phyloP scores from a whole-genome alignment of 2,113 vertebrate species.

The Sigmodon hispidus region DNA sequence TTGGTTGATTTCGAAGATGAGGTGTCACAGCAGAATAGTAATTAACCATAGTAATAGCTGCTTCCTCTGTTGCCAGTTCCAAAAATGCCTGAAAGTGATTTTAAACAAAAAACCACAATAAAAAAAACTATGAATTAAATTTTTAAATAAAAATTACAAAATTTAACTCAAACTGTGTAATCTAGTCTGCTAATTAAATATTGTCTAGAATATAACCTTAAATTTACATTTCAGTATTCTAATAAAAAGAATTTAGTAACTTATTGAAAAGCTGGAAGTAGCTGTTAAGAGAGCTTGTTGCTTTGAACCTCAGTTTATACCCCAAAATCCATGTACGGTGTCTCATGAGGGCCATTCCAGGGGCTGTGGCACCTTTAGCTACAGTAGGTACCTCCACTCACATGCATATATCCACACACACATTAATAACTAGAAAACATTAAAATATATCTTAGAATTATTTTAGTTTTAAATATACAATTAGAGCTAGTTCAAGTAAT shows the following conservation, averaged over 20 bases:
- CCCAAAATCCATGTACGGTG: background rate
- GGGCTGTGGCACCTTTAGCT: too few species aligned
- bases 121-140: constrained; percentile 26
- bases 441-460: background rate
- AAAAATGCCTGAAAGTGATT: constrained; percentile 91
- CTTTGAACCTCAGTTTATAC: background rate
- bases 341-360: too few species aligned
- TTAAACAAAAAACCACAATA: background rate
- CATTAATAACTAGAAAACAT: background rate
- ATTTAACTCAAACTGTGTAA: background rate
- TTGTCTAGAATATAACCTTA: background rate
- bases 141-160: constrained; percentile 36
- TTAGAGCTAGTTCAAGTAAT: background rate
- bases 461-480: background rate
- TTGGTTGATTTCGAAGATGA: constrained; percentile 95
- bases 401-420: background rate
- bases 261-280: background rate
- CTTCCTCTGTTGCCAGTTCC: constrained; percentile 97
- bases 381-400: background rate
- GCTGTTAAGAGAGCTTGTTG: background rate
- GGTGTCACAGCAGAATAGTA: constrained; percentile 96
- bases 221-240: constrained; percentile 23
- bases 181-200: background rate
- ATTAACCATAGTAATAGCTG: constrained; percentile 97
- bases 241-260: background rate